Evolutionary conservation across 2,888 invertebrate species (phyloP).

Genomic region (Ashinkailepas kermadecensis): DNA sequence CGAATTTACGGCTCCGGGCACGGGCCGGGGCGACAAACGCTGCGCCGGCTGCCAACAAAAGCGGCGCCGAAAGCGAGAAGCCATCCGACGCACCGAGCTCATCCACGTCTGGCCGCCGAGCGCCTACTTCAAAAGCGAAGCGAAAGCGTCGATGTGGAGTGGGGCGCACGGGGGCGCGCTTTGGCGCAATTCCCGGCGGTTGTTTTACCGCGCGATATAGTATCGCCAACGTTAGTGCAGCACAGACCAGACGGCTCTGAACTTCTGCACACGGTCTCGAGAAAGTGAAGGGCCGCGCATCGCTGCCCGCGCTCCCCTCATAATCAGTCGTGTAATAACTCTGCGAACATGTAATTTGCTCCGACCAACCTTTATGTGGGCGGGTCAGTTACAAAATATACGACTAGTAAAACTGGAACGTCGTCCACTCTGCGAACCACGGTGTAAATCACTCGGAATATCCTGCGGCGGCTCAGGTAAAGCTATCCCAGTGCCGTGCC

Average conservation of each 20-base stretch:
- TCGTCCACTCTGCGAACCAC: neutral
- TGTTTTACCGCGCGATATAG: neutral
- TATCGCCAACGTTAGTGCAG: neutral
- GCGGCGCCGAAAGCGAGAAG: neutral
- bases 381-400: neutral
- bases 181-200: neutral
- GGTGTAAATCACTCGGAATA: neutral
- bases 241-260: neutral
- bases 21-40: neutral
- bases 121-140: neutral
- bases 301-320: neutral
- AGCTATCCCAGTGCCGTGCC: neutral
- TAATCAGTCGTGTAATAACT: slow-evolving; percentile 13
- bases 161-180: neutral
- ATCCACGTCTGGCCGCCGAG: too few species aligned
- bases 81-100: neutral
- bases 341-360: slow-evolving; percentile 6
- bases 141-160: neutral
- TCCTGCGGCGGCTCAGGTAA: neutral
- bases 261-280: neutral
- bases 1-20: neutral
- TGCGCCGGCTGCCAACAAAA: neutral
- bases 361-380: neutral
- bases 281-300: neutral
- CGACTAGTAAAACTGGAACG: slow-evolving; percentile 13